phyloP scores from a whole-genome alignment of 2,797 vertebrate genomes.

The Gallinago solitaria region DNA sequence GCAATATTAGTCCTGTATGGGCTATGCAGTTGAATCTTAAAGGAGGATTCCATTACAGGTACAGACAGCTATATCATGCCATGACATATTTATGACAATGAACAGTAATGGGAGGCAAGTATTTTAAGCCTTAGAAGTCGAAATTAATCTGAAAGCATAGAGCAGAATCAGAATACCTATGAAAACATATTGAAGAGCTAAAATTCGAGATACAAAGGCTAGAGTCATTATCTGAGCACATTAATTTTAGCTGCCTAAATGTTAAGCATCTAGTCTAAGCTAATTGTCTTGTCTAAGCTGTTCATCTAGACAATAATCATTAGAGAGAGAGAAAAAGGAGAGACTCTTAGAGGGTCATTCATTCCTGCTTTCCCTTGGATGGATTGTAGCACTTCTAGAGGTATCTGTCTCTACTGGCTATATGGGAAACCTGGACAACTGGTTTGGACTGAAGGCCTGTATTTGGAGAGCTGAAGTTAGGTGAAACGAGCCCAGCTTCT shows the following conservation, averaged over 20 bases:
- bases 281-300: slow-evolving; percentile 52
- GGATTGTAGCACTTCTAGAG: neutral
- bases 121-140: slow-evolving; percentile 9
- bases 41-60: slow-evolving; percentile 45
- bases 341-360: slow-evolving; percentile 18
- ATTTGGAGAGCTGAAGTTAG: neutral
- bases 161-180: neutral
- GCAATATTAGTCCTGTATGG: slow-evolving; percentile 50
- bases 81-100: slow-evolving; percentile 65
- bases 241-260: slow-evolving; percentile 62
- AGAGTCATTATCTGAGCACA: slow-evolving; percentile 40
- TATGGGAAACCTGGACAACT: neutral
- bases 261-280: slow-evolving; percentile 62
- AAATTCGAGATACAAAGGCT: slow-evolving; percentile 57
- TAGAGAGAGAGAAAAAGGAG: neutral
- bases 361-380: neutral
- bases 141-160: slow-evolving; percentile 28
- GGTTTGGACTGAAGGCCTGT: neutral
- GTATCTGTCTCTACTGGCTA: neutral
- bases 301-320: slow-evolving; percentile 50
- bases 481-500: neutral
- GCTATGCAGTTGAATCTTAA: slow-evolving; percentile 28
- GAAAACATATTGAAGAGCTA: slow-evolving; percentile 53
- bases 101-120: slow-evolving; percentile 18
- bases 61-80: slow-evolving; percentile 51